Evolutionary conservation across 2,888 invertebrate species (phyloP), one percentile per base, ranked within the genome.

Genomic region (Gymnocheta viridis): DNA sequence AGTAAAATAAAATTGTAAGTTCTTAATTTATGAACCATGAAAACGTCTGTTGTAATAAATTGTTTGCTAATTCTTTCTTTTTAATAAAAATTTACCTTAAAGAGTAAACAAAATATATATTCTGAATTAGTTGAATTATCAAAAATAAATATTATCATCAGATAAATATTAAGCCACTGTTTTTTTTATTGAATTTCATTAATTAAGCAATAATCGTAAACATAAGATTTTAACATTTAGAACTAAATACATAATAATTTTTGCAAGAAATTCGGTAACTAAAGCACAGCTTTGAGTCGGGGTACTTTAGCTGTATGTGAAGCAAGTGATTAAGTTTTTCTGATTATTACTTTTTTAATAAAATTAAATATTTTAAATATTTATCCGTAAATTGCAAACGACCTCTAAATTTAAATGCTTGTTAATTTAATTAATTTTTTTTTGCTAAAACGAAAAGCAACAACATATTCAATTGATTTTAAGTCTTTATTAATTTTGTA

Each of bases 191-290:
- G 47, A 22, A 2, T 69, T 56, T 80, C 58, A 80, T 69, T 60
- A 69, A 69, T 80, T 66, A 66, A 66, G 38, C 79, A 38, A 66
- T 66, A 72, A 80, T 17, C 66, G 4, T 49, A 72, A 38, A 2
- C 49, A 38, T 47, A 47, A 44, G 19, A 32, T 6, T 38, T 77
- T 67, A 54, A 66, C 32, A 35, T n/a, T 4, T 9, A 47, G 35
- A 54, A 56, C 47, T n/a, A 58, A 49, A 58, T 47, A 32, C 56
- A 66, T 66, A 56, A 47, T 24, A 51, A 32, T 24, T 27, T 22
- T 12, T 49, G 4, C 6, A 32, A 7, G 32, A 32, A 7, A 32
- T 32, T 32, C 7, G 9, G 1, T 7, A 32, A 32, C 7, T 32
- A 7, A n/a, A n/a, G n/a, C n/a, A n/a, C n/a, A n/a, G n/a, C n/a